phyloP scores from a whole-genome alignment of 2,113 vertebrate species.

The Colinus virginianus region DNA sequence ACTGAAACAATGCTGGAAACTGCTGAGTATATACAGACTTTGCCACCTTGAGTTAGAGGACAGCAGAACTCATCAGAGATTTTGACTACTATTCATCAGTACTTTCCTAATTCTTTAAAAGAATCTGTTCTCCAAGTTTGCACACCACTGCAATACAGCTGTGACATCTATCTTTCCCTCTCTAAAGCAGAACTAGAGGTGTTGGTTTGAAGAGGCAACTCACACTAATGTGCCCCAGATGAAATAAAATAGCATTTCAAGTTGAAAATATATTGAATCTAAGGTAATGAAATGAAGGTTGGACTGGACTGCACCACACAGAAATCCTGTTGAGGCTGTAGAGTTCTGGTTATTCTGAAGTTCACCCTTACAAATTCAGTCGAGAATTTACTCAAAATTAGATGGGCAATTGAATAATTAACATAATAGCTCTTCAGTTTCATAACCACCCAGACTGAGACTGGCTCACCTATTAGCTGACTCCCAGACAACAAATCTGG shows the following conservation, averaged over 20 bases:
- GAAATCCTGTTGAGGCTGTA: not conserved
- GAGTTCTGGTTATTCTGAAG: not conserved
- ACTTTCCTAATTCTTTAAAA: not conserved
- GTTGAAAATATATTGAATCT: not conserved
- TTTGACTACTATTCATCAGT: not conserved
- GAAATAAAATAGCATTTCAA: not conserved
- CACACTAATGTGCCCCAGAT: not conserved
- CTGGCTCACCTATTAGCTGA: too few relatives aligned
- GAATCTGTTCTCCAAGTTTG: not conserved
- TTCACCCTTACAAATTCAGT: not conserved
- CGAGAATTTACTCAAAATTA: not conserved
- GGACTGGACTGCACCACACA: not conserved
- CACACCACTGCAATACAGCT: not conserved
- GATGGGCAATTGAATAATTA: not conserved
- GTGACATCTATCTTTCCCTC: not conserved
- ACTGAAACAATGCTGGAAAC: not conserved
- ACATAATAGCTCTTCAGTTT: not conserved
- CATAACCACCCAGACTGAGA: not conserved
- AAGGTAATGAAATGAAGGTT: not conserved
- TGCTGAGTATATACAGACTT: not conserved
- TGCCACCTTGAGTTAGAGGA: not conserved
- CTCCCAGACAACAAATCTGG: too few relatives aligned
- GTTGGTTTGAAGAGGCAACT: not conserved
- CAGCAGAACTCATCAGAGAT: not conserved
- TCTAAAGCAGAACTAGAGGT: not conserved